phyloP scores from a whole-genome alignment of 2,797 vertebrate species.

The Mycteria americana region DNA sequence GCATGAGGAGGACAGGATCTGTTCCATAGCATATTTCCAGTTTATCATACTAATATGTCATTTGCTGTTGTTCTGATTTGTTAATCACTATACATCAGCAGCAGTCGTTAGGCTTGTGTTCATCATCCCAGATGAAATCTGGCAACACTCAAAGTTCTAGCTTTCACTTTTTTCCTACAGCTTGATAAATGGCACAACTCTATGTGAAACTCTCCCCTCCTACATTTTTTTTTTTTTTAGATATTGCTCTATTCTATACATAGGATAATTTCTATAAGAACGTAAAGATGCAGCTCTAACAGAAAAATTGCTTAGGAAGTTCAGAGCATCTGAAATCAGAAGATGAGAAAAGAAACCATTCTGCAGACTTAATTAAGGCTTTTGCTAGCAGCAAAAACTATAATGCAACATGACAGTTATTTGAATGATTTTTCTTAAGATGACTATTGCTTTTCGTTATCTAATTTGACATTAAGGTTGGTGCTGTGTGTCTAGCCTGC shows the following conservation, averaged over 20 bases:
- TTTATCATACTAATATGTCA: neutral
- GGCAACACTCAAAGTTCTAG: neutral
- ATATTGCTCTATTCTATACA: neutral
- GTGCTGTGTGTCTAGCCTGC: constrained; percentile 60
- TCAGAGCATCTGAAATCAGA: constrained; percentile 41
- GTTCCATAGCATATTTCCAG: neutral
- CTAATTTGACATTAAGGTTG: constrained; percentile 71
- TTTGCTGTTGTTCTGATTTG: neutral
- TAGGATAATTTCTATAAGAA: neutral
- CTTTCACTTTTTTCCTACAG: neutral
- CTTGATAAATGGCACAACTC: neutral
- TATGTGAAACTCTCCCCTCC: neutral
- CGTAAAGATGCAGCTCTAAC: neutral
- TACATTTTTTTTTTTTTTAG: neutral
- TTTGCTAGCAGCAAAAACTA: constrained; percentile 45
- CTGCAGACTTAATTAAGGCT: constrained; percentile 57
- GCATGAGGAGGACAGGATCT: neutral
- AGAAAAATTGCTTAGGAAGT: constrained; percentile 29
- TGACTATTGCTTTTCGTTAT: constrained; percentile 66
- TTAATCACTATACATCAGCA: neutral
- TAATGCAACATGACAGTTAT: constrained; percentile 63
- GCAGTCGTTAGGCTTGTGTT: neutral
- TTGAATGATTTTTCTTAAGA: constrained; percentile 61
- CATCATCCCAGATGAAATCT: neutral
- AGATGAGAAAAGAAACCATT: constrained; percentile 34